A percentile compares a stretch with the other conserved stretches of the same genome.
Evolutionary conservation across 2,888 invertebrate species (phyloP).

Genomic region (Cheilosia scutellata): DNA sequence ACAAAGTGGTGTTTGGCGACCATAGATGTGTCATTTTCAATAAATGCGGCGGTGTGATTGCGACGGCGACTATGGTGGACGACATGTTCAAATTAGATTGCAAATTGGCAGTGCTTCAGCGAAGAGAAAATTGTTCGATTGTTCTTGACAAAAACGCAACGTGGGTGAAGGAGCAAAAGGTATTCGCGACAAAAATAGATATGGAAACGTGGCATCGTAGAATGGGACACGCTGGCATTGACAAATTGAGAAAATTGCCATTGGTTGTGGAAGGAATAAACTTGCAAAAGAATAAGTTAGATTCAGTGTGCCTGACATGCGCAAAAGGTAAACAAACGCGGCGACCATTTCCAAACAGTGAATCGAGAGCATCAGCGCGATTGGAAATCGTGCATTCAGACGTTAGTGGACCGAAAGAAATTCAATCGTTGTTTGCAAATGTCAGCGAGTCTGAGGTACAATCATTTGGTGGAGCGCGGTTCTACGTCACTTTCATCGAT

Average conservation of each 20-base stretch:
- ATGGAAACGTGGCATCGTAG: constrained; percentile 11
- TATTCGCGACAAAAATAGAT: constrained; percentile 3
- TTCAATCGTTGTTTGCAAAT: constrained; percentile 6
- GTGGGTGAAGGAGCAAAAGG: constrained; percentile 5
- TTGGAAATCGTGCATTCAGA: constrained; percentile 21
- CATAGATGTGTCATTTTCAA: background rate
- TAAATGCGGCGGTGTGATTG: constrained; percentile 1
- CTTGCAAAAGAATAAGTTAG: constrained; percentile 12
- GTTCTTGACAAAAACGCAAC: constrained; percentile 5
- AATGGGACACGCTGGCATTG: constrained; percentile 15
- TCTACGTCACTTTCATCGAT: constrained; percentile 16
- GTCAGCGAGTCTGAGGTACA: background rate
- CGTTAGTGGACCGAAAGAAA: constrained; percentile 11
- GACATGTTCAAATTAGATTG: constrained; percentile 14
- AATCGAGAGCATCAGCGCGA: constrained; percentile 10
- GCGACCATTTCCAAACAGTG: constrained; percentile 15
- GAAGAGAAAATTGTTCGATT: constrained; percentile 11
- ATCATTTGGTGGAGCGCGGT: constrained; percentile 20
- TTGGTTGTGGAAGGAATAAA: constrained; percentile 5
- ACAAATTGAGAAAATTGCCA: constrained; percentile 4
- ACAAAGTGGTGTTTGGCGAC: constrained; percentile 3
- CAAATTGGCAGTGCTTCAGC: constrained; percentile 9
- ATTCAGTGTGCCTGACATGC: constrained; percentile 18
- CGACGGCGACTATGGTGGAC: constrained; percentile 7
- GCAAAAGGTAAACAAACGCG: constrained; percentile 9